phyloP scores from a whole-genome alignment of 1,140 invertebrate genomes.

The Papilio polyxenes region DNA sequence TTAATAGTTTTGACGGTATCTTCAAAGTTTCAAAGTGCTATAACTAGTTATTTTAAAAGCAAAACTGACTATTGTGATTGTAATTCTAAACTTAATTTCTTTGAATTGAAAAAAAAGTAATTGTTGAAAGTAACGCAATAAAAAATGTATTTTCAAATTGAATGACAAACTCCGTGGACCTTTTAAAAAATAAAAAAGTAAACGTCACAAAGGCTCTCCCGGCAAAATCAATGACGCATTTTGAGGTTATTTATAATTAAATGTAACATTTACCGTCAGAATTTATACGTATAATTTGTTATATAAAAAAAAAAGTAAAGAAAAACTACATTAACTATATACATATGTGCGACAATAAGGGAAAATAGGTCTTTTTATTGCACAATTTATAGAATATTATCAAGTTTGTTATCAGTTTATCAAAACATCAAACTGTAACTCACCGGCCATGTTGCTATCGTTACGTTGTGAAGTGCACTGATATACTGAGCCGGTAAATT shows the following conservation, averaged over 20 bases:
- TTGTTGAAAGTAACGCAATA: not conserved
- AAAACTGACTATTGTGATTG: not conserved
- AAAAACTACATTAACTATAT: not conserved
- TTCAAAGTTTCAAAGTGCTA: not conserved
- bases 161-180: not conserved
- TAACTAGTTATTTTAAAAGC: not conserved
- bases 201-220: not conserved
- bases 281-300: not conserved
- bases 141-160: not conserved
- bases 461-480: constrained; percentile 25
- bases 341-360: not conserved
- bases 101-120: not conserved
- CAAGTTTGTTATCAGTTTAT: constrained; percentile 41
- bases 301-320: not conserved
- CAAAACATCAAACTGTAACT: constrained; percentile 43
- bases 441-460: constrained; percentile 47
- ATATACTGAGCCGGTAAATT: constrained; percentile 24
- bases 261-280: not conserved
- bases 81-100: not conserved
- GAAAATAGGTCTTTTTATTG: constrained; percentile 21
- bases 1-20: not conserved
- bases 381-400: constrained; percentile 38
- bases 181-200: not conserved
- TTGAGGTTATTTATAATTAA: not conserved
- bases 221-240: not conserved